Evolutionary conservation across 2,113 vertebrate genomes (phyloP).

Genomic region (Tyrannus savana): DNA sequence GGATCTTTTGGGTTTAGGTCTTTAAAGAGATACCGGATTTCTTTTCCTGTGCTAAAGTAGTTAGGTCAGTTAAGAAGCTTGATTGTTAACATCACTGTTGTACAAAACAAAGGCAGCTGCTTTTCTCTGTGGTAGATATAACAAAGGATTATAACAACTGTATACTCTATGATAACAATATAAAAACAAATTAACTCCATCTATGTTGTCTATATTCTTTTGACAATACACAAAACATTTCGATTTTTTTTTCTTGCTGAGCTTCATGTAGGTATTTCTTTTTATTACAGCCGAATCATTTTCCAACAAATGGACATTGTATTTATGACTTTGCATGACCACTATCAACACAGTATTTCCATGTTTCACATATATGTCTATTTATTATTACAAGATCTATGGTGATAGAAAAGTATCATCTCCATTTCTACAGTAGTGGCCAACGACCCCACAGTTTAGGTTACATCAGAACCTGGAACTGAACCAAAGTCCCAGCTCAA

Average conservation of each 20-base stretch:
- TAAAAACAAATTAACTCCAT: not conserved
- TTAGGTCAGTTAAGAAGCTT: not conserved
- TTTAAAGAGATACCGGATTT: not conserved
- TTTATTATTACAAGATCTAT: conserved; percentile 5
- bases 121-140: not conserved
- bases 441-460: not conserved
- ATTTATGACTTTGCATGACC: not conserved
- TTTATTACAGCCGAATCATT: not conserved
- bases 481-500: not conserved
- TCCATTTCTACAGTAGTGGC: not conserved
- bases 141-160: not conserved
- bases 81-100: not conserved
- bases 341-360: not conserved
- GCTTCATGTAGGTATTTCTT: not conserved
- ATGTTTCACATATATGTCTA: not conserved
- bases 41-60: not conserved
- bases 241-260: not conserved
- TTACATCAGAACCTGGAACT: not conserved
- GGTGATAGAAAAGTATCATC: not conserved
- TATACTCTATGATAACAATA: not conserved
- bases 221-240: not conserved
- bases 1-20: not conserved
- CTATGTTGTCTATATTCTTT: not conserved
- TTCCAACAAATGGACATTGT: not conserved
- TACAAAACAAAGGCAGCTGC: not conserved